A percentile compares a stretch with the other conserved stretches of the same genome.
Evolutionary conservation across 2,797 vertebrate genomes (phyloP).

Genomic region (Brachyrhaphis roseni): DNA sequence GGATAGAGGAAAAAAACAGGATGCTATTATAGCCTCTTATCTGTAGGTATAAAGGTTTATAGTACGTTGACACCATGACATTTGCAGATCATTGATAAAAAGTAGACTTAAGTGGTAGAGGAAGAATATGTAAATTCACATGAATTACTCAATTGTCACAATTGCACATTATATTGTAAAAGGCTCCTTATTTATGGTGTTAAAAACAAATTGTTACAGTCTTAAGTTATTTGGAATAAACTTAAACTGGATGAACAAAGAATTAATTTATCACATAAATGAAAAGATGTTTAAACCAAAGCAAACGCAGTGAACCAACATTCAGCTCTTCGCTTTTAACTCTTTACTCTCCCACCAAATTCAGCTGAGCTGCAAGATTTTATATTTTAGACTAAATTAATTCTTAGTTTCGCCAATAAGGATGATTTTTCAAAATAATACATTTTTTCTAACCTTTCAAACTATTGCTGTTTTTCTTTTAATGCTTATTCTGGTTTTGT

Average conservation of each 20-base stretch:
- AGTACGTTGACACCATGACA: conserved; percentile 1
- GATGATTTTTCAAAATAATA: not conserved
- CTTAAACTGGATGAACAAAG: not conserved
- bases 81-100: conserved; percentile 5
- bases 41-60: conserved; percentile 27
- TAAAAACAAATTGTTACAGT: not conserved
- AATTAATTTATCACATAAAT: not conserved
- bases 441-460: not conserved
- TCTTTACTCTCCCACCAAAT: not conserved
- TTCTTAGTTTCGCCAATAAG: not conserved
- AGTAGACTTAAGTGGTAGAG: not conserved
- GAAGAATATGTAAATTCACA: not conserved
- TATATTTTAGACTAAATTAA: not conserved
- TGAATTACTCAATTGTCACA: not conserved
- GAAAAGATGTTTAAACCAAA: not conserved
- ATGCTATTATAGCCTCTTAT: conserved; percentile 27
- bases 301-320: not conserved
- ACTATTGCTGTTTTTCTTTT: not conserved
- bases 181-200: not conserved
- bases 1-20: conserved; percentile 26
- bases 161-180: not conserved
- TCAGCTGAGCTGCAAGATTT: not conserved
- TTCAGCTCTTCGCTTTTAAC: not conserved
- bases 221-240: not conserved
- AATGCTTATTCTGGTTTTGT: not conserved